phyloP scores from a whole-genome alignment of 2,113 vertebrate genomes.

The Mungos mungo region DNA sequence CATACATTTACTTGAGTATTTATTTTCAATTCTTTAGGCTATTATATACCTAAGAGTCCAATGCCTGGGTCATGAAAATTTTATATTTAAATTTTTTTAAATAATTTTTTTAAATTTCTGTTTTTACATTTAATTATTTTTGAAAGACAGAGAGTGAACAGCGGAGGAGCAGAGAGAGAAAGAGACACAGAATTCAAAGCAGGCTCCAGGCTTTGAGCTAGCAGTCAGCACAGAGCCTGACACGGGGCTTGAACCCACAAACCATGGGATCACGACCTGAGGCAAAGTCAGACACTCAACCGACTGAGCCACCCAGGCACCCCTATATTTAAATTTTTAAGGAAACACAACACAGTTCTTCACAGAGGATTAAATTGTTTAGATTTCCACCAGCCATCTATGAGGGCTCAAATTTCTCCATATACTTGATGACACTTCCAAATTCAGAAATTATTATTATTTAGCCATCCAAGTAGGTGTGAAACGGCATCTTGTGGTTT shows the following conservation, averaged over 20 bases:
- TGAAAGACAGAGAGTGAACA: too few relatives aligned
- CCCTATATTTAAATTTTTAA: not conserved
- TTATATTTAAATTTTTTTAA: not conserved
- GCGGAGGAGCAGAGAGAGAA: too few relatives aligned
- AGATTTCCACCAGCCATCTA: not conserved
- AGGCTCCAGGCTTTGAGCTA: too few relatives aligned
- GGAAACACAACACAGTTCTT: not conserved
- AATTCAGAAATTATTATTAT: not conserved
- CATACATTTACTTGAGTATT: too few relatives aligned
- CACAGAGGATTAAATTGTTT: not conserved
- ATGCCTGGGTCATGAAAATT: not conserved
- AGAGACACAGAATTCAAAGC: too few relatives aligned
- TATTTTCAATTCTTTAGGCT: not conserved
- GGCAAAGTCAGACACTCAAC: too few relatives aligned
- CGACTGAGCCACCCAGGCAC: too few relatives aligned
- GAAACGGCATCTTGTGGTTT: not conserved
- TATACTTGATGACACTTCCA: not conserved
- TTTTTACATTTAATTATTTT: too few relatives aligned
- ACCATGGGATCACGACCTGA: too few relatives aligned
- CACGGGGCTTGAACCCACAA: too few relatives aligned
- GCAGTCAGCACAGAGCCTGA: too few relatives aligned
- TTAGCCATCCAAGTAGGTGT: not conserved
- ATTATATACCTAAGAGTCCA: not conserved
- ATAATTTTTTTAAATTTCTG: too few relatives aligned
- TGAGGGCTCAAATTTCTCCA: not conserved